Evolutionary conservation across 2,888 invertebrate species (phyloP), one percentile per base, ranked within the genome.

Genomic region (Onthophagus sagittarius): DNA sequence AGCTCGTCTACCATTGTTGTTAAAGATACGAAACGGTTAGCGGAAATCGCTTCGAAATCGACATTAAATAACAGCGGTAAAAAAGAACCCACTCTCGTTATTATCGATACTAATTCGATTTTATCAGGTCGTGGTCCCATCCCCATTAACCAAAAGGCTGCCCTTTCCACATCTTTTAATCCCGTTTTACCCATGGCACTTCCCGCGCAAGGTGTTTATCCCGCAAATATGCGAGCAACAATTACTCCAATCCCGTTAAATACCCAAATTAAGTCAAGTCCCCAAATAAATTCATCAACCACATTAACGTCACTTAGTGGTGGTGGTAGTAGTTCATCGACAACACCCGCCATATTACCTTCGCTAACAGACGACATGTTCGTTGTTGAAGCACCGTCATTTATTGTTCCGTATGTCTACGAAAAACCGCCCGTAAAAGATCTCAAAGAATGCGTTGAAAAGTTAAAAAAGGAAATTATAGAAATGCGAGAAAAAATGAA

Each of bases 381-480:
- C 84, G 95, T 96, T 9, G 93, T 96, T 7, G 96, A 96, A 85
- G 96, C 96, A 32, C 96, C 96, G 5, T 96, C 95, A 15, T 96
- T 96, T 82, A 95, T 96, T 82, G 96, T 96, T 78, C 96, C 96
- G 69, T 96, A 96, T 83, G 94, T 96, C 15, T 96, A 96, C 85
- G 96, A 96, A 83, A 96, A 96, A 83, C 94, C 95, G 7, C 94
- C 96, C 0, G 84, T 92, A 4, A 91, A 92, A 80, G 92, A 93
- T 73, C 89, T 96, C 76, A 92, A 91, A 82, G 91, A 93, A 77
- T 15, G 81, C 77, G 74, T 80, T 79, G 79, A 75, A 84, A 15
- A 82, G 78, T 73, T 82, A 80, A 75, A 85, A 85, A 63, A 81
- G 15, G 62, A 62, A 71, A 79, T 71, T 79, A 79, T 79, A 82